These are phyloP conservation scores for Cheirogaleus medius DNA, from an alignment of 2,113 vertebrate genomes.

Conservation along the genomic window DNA sequence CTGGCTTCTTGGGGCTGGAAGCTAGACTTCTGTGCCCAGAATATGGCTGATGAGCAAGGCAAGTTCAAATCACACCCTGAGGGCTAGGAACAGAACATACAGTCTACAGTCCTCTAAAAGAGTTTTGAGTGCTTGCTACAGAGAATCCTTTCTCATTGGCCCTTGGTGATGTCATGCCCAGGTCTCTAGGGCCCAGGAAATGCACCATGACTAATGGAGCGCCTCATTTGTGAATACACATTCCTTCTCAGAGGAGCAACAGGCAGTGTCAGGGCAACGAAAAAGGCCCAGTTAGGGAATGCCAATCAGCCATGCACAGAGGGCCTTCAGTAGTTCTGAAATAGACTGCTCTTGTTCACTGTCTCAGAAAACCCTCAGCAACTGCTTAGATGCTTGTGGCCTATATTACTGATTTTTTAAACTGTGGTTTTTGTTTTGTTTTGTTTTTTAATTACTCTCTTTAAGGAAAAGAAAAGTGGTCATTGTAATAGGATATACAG, in stretches of 20 bases:
- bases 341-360: slow-evolving; percentile 41
- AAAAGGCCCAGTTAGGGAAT: slow-evolving; percentile 31
- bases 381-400: background rate
- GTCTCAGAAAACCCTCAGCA: background rate
- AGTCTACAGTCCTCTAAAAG: slow-evolving; percentile 53
- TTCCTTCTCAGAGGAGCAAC: slow-evolving; percentile 58
- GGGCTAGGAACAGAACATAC: slow-evolving; percentile 64
- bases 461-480: slow-evolving; percentile 40
- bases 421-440: background rate
- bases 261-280: slow-evolving; percentile 39
- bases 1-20: slow-evolving; percentile 49
- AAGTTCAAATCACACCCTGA: slow-evolving; percentile 60
- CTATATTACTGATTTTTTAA: background rate
- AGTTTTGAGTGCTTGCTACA: background rate
- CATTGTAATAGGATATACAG: background rate
- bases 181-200: slow-evolving; percentile 76
- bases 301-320: slow-evolving; percentile 16
- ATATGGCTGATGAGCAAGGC: slow-evolving; percentile 53
- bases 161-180: slow-evolving; percentile 68
- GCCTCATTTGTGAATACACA: slow-evolving; percentile 65
- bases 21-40: slow-evolving; percentile 61
- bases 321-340: slow-evolving; percentile 26
- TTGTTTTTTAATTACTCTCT: background rate
- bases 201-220: slow-evolving; percentile 71
- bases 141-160: slow-evolving; percentile 58